Evolutionary conservation across 2,888 invertebrate species (phyloP), one percentile per base, ranked within the genome.

Genomic region (Aphodius sticticus): DNA sequence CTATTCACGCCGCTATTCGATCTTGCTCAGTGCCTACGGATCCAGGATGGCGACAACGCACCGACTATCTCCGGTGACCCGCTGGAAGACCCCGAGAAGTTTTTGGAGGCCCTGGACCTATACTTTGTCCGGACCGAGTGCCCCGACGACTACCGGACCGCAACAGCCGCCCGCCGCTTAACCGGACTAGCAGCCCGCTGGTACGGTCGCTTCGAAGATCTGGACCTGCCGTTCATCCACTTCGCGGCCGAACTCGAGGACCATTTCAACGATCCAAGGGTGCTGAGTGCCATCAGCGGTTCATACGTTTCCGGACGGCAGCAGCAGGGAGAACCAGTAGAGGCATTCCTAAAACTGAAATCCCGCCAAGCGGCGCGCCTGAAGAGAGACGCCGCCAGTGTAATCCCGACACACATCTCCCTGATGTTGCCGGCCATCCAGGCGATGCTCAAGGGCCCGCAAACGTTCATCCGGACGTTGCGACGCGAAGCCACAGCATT

Each of bases 1-100:
- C 26, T 26, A 3, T 26, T 26, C 3, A 26, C 26, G 26, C 26
- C 26, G 16, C n/a, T 12, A 6, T 26, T 14, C 71, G 35, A 12
- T 6, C 35, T 5, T 4, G 71, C 16, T n/a, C n/a, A n/a, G n/a
- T n/a, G 12, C 6, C 71, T 5, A 3, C 7, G 35, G 6, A 15
- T 9, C 15, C 6, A 15, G 12, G 16, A 16, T 16, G 12, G n/a
- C n/a, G n/a, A n/a, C n/a, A n/a, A n/a, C n/a, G n/a, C n/a, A n/a
- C n/a, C 71, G 71, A 12, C 26, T 1, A 35, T 74, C 74, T n/a
- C 6, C 35, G 74, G 74, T 7, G 7, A 26, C 9, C 7, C 16
- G 2, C 37, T 74, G 7, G 74, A 74, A 37, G 36, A 74, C 74
- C 74, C 74, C 35, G 74, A 35, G 6, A 35, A 74, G 6, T 74